Evolutionary conservation across 2,888 invertebrate genomes (phyloP), one percentile per base, ranked within the genome.

Genomic region (Pheosia gnoma): DNA sequence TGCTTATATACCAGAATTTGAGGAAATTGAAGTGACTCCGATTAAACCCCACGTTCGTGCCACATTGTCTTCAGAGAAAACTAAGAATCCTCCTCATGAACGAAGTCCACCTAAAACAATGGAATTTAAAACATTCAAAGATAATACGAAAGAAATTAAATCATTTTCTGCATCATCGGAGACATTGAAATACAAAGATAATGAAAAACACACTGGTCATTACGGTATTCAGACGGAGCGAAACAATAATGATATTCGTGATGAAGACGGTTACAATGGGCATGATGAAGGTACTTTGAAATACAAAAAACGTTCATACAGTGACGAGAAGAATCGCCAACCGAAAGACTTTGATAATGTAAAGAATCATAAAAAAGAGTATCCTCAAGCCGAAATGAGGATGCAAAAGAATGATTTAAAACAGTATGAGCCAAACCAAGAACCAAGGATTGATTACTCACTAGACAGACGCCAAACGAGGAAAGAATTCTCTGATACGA

Each of bases 91-190:
- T 13, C 83, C 91, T 3, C 90, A 89, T 62, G 93, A 93, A 63
- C 83, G 88, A 49, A 87, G 88, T 59, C 89, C 92, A 38, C 85
- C 91, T 9, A 92, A 93, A 81, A 81, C 86, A 3, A 91, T 93
- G 92, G 93, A 94, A 74, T 94, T 94, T 51, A 94, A 94, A 83
- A 94, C 94, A 3, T 94, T 94, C 62, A 94, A 94, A 81, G 94
- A 94, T 62, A 91, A 81, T 65, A 89, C 93, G 51, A 93, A 94
- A 75, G 94, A 94, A 79, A 83, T 94, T 3, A 92, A 94, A 83
- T 86, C 91, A 56, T 94, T 93, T 74, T 93, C 94, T 55, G 94
- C 93, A 38, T 94, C 94, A 61, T 94, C 94, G 53, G 94, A 94
- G 81, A 94, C 93, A 4, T 77, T 94, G 37, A 94, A 93, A 69